Percentiles rank a stretch among this genome's conserved stretches.
Evolutionary conservation across 2,888 invertebrate genomes (phyloP).

Genomic region (Caenorhabditis sp.): DNA sequence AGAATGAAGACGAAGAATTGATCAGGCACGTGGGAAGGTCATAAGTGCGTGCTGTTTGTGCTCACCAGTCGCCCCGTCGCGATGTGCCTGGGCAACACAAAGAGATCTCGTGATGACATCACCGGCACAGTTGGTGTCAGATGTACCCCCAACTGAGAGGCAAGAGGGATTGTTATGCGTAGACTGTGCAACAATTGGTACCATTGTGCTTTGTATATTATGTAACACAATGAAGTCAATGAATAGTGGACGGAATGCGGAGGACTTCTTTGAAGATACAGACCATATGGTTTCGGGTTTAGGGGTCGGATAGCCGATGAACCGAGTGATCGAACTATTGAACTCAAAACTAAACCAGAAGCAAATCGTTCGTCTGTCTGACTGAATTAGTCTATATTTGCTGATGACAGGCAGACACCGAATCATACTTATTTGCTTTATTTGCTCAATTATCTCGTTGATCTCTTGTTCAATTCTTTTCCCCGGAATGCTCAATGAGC

Average conservation of each 20-base stretch:
- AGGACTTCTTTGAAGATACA: background rate
- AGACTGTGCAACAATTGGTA: background rate
- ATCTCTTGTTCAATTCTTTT: constrained; percentile 6
- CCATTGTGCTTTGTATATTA: constrained; percentile 3
- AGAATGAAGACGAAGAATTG: constrained; percentile 32
- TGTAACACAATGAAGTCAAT: constrained; percentile 16
- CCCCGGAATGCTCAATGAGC: constrained; percentile 1
- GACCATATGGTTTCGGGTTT: no score
- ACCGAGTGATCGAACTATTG: background rate
- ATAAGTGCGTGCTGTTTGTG: constrained; percentile 50
- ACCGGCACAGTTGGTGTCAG: constrained; percentile 45
- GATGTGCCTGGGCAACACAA: constrained; percentile 13
- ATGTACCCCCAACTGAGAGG: constrained; percentile 5
- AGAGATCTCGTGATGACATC: constrained; percentile 45
- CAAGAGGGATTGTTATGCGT: constrained; percentile 4
- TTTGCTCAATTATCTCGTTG: constrained; percentile 12
- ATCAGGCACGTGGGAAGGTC: constrained; percentile 60
- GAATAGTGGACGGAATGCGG: constrained; percentile 6
- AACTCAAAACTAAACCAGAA: background rate
- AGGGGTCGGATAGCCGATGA: no score
- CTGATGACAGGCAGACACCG: background rate
- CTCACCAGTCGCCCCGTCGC: constrained; percentile 22
- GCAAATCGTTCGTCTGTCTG: background rate
- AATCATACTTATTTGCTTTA: background rate
- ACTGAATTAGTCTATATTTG: background rate